phyloP scores from a whole-genome alignment of 1,140 invertebrate species.

The Tenebrio molitor region DNA sequence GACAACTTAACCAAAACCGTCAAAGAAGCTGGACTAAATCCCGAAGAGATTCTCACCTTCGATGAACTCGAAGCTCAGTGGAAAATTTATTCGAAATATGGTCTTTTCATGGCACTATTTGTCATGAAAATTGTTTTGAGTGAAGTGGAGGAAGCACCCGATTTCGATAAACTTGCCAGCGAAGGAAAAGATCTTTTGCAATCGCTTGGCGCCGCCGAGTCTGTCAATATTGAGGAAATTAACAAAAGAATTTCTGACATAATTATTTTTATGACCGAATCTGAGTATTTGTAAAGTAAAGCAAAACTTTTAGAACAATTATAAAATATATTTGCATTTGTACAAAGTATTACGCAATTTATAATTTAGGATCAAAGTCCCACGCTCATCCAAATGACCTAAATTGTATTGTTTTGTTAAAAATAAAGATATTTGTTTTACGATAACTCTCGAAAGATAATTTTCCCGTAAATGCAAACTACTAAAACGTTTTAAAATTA shows the following conservation, averaged over 20 bases:
- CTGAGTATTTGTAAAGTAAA: slow-evolving; percentile 15
- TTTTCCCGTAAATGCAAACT: too few species aligned
- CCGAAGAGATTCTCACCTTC: slow-evolving; percentile 67
- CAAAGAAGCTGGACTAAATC: slow-evolving; percentile 60
- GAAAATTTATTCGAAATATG: slow-evolving; percentile 15
- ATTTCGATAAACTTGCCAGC: slow-evolving; percentile 11
- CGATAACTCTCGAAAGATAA: too few species aligned
- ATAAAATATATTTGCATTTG: too few species aligned
- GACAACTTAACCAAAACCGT: slow-evolving; percentile 48
- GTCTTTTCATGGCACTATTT: slow-evolving; percentile 20
- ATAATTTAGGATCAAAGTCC: too few species aligned
- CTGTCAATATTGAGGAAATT: slow-evolving; percentile 11
- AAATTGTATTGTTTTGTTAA: too few species aligned
- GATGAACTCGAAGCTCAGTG: slow-evolving; percentile 2
- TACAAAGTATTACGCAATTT: too few species aligned
- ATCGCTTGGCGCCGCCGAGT: neutral
- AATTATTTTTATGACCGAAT: slow-evolving; percentile 12
- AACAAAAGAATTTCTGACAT: slow-evolving; percentile 22
- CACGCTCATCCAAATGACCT: too few species aligned
- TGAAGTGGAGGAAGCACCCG: slow-evolving; percentile 7
- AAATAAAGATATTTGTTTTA: too few species aligned
- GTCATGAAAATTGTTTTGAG: slow-evolving; percentile 18
- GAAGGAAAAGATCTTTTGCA: slow-evolving; percentile 13
- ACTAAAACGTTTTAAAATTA: too few species aligned
- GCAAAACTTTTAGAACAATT: too few species aligned